Conservation (phyloP, 1,140 invertebrate species). For the Drosophila pallidifrons region DNA sequence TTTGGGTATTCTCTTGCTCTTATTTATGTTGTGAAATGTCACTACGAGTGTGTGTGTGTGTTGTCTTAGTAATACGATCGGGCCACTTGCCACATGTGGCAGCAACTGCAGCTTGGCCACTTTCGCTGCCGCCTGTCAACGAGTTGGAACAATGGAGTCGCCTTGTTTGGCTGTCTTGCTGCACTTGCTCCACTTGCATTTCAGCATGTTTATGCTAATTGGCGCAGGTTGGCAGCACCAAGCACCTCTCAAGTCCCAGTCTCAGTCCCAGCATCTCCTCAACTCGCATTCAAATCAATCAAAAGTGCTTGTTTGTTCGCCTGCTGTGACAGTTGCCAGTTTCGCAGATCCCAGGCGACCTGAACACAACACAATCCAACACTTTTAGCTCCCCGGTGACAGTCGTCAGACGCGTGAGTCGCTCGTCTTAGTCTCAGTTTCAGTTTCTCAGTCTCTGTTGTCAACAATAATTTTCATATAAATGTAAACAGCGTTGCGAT, state of each 20-base stretch:
- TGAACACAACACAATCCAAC: slow-evolving; percentile 24
- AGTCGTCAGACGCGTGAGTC: slow-evolving; percentile 6
- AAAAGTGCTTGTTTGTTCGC: slow-evolving; percentile 68
- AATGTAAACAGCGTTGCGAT: slow-evolving; percentile 65
- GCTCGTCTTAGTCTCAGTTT: not conserved
- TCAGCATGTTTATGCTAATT: slow-evolving; percentile 79
- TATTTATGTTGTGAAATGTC: slow-evolving; percentile 79
- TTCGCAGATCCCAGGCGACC: slow-evolving; percentile 35
- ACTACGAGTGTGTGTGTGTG: slow-evolving; percentile 16
- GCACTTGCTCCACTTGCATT: slow-evolving; percentile 77
- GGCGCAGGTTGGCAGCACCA: slow-evolving; percentile 71
- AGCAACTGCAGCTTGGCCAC: slow-evolving; percentile 44
- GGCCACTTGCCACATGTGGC: slow-evolving; percentile 53
- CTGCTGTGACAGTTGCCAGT: slow-evolving; percentile 56
- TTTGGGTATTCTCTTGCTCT: slow-evolving; percentile 43
- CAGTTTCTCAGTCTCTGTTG: slow-evolving; percentile 22
- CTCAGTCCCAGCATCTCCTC: slow-evolving; percentile 7
- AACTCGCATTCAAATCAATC: slow-evolving; percentile 75
- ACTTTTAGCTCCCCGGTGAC: slow-evolving; percentile 43
- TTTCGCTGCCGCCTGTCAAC: slow-evolving; percentile 55
- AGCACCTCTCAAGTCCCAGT: slow-evolving; percentile 5
- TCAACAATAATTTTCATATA: slow-evolving; percentile 61
- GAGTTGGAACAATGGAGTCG: slow-evolving; percentile 49
- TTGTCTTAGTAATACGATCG: slow-evolving; percentile 64
- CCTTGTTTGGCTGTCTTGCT: slow-evolving; percentile 50